Evolutionary conservation across 2,888 invertebrate species (phyloP).

Genomic region (Myopa tessellatipennis): DNA sequence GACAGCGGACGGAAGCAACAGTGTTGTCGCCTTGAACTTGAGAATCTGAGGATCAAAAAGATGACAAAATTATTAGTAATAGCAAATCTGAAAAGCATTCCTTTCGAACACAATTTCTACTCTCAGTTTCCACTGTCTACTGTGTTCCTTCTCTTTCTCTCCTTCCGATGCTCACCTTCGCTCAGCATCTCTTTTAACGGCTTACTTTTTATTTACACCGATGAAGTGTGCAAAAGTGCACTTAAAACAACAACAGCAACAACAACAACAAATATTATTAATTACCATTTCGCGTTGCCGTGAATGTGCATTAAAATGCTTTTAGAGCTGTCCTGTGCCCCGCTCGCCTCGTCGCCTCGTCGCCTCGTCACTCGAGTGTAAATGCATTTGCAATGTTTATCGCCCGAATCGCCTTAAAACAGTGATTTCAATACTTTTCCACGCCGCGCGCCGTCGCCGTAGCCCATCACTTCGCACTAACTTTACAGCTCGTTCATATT

Average conservation of each 20-base stretch:
- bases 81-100: too few relatives aligned
- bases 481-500: neutral
- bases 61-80: too few relatives aligned
- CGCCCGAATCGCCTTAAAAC: neutral
- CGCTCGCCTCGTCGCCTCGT: neutral
- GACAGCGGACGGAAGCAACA: too few relatives aligned
- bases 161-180: neutral
- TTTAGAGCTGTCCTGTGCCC: slow-evolving; percentile 9
- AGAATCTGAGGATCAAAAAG: too few relatives aligned
- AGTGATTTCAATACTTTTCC: neutral
- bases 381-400: neutral
- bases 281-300: slow-evolving; percentile 14
- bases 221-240: neutral
- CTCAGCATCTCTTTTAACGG: neutral
- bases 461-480: neutral
- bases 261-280: slow-evolving; percentile 10
- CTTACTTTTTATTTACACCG: neutral
- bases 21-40: too few relatives aligned
- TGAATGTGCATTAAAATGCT: slow-evolving; percentile 23
- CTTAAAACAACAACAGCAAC: neutral
- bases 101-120: too few relatives aligned
- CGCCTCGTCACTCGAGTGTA: neutral
- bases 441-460: neutral
- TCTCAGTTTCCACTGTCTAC: neutral
- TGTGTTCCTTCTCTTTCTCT: neutral